Conservation (phyloP, 2,888 invertebrate species). For the Drosophila sordidula region DNA sequence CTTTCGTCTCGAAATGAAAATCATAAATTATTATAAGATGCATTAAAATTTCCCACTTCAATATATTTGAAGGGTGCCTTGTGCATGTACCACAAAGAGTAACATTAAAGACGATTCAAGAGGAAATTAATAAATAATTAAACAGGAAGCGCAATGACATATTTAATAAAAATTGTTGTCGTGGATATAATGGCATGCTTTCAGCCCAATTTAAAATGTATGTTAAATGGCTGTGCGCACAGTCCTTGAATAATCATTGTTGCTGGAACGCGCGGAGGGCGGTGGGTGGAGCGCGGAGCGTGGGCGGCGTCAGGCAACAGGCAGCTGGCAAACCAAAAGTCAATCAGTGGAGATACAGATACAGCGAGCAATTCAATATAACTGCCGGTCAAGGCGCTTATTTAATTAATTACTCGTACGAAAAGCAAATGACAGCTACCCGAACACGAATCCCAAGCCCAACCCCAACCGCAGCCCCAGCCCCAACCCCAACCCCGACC, state of each 20-base stretch:
- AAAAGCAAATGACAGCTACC: conserved; percentile 57
- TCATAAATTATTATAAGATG: too few relatives aligned
- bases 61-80: too few relatives aligned
- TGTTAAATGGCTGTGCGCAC: conserved; percentile 45
- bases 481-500: not conserved
- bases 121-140: conserved; percentile 25
- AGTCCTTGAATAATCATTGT: conserved; percentile 59
- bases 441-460: not conserved
- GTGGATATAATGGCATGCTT: conserved; percentile 25
- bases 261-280: not conserved
- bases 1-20: too few relatives aligned
- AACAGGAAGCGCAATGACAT: conserved; percentile 21
- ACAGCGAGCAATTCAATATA: conserved; percentile 66
- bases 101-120: conserved; percentile 2
- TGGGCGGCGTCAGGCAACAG: not conserved
- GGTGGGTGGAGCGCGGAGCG: not conserved
- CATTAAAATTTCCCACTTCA: too few relatives aligned
- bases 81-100: not conserved
- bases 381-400: conserved; percentile 74
- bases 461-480: not conserved
- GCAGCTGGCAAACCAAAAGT: conserved; percentile 64
- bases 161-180: conserved; percentile 29
- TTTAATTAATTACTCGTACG: conserved; percentile 74
- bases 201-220: conserved; percentile 35
- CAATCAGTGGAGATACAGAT: conserved; percentile 67